These are phyloP conservation scores for Huso huso DNA, from an alignment of 2,797 vertebrate species.

Conservation along the genomic window DNA sequence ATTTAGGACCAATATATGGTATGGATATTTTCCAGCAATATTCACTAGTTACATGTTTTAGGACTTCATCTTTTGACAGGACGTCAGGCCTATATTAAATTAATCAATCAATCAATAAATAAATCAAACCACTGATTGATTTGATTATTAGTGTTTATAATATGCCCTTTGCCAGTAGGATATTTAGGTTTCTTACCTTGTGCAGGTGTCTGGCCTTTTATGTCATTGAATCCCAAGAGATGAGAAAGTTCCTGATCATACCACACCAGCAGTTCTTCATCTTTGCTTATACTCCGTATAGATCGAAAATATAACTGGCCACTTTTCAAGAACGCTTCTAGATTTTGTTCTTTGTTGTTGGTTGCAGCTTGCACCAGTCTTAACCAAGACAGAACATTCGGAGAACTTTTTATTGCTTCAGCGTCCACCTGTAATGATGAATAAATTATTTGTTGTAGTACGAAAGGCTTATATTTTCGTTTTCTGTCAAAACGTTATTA, in stretches of 20 bases:
- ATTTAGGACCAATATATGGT: no score
- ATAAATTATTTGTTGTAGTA: no score
- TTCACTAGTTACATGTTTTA: no score
- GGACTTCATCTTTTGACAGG: no score
- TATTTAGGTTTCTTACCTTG: constrained; percentile 49
- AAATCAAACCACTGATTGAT: no score
- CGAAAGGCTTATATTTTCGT: no score
- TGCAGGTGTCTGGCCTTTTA: constrained; percentile 41
- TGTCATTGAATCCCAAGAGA: constrained; percentile 71
- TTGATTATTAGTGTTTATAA: no score
- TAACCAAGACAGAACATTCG: constrained; percentile 68
- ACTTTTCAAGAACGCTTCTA: constrained; percentile 70
- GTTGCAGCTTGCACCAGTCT: constrained; percentile 71
- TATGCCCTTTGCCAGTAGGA: no score
- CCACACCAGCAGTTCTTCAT: constrained; percentile 81
- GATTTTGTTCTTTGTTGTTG: constrained; percentile 68
- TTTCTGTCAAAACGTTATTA: no score
- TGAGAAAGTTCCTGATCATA: constrained; percentile 75
- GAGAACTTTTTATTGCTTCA: constrained; percentile 64
- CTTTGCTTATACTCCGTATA: constrained; percentile 60
- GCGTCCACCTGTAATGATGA: constrained; percentile 65
- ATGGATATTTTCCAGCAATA: no score
- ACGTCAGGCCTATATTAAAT: no score
- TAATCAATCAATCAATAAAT: no score
- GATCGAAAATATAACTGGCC: constrained; percentile 70